Evolutionary conservation across 2,888 invertebrate species (phyloP).

Genomic region (Corbicula japonica): DNA sequence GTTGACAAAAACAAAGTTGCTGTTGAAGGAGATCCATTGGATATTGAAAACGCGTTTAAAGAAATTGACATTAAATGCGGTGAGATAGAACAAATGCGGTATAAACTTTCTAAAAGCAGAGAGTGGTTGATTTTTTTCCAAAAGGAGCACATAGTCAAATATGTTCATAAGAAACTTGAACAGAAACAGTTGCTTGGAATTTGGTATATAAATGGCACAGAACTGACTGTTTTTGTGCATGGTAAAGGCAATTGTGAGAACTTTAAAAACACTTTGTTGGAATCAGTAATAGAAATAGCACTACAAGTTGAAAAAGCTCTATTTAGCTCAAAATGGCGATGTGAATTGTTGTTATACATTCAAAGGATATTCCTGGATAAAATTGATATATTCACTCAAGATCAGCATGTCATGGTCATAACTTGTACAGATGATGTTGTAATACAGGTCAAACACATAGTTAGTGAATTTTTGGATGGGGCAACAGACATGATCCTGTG

Average conservation of each 20-base stretch:
- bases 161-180: conserved; percentile 54
- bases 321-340: conserved; percentile 55
- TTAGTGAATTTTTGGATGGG: conserved; percentile 52
- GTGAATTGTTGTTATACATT: conserved; percentile 43
- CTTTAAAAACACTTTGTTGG: conserved; percentile 44
- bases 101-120: conserved; percentile 44
- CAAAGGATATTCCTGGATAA: conserved; percentile 41
- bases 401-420: conserved; percentile 42
- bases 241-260: conserved; percentile 32
- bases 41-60: conserved; percentile 59
- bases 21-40: conserved; percentile 60
- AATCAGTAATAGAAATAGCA: conserved; percentile 41
- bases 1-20: conserved; percentile 53
- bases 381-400: conserved; percentile 49
- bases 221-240: conserved; percentile 40
- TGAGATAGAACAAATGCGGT: conserved; percentile 48
- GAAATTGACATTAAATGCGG: conserved; percentile 60
- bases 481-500: conserved; percentile 47
- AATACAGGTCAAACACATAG: conserved; percentile 45
- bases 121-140: conserved; percentile 59
- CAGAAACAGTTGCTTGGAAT: conserved; percentile 49
- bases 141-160: conserved; percentile 32
- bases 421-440: conserved; percentile 50
- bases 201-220: conserved; percentile 45
- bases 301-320: conserved; percentile 49